phyloP scores from a whole-genome alignment of 2,797 vertebrate genomes.

The Pseudopleuronectes americanus region DNA sequence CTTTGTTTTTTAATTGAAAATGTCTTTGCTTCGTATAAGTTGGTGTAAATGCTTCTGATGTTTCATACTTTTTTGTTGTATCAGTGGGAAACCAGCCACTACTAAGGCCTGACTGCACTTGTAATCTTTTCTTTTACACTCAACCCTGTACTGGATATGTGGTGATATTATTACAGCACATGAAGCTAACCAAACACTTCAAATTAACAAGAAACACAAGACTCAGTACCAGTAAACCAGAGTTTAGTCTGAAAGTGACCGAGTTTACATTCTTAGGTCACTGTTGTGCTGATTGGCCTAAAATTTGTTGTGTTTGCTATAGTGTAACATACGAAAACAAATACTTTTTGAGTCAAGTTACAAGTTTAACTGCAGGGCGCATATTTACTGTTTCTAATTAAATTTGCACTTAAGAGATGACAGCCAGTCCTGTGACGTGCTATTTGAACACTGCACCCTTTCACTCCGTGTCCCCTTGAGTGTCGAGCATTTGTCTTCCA shows the following conservation, averaged over 20 bases:
- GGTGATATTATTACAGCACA: background rate
- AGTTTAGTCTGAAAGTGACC: background rate
- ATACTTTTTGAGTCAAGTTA: too few species aligned
- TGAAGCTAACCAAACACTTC: background rate
- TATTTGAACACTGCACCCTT: slow-evolving; percentile 27
- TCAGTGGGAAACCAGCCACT: background rate
- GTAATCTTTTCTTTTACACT: background rate
- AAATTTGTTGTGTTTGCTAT: too few species aligned
- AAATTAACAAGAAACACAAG: background rate
- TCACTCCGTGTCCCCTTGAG: background rate
- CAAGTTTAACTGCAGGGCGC: too few species aligned
- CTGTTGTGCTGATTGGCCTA: too few species aligned
- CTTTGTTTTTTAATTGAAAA: too few species aligned
- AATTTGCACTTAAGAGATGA: slow-evolving; percentile 13
- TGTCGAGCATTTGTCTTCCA: background rate
- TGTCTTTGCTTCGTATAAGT: background rate
- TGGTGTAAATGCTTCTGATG: background rate
- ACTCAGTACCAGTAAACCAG: background rate
- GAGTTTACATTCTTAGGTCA: too few species aligned
- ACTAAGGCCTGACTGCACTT: background rate
- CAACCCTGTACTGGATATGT: background rate
- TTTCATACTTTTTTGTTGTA: background rate
- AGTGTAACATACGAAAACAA: too few species aligned
- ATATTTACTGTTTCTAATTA: slow-evolving; percentile 36
- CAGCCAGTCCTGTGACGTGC: slow-evolving; percentile 40